Conservation (phyloP, 2,888 invertebrate genomes). For the Ormyrus thymus region DNA sequence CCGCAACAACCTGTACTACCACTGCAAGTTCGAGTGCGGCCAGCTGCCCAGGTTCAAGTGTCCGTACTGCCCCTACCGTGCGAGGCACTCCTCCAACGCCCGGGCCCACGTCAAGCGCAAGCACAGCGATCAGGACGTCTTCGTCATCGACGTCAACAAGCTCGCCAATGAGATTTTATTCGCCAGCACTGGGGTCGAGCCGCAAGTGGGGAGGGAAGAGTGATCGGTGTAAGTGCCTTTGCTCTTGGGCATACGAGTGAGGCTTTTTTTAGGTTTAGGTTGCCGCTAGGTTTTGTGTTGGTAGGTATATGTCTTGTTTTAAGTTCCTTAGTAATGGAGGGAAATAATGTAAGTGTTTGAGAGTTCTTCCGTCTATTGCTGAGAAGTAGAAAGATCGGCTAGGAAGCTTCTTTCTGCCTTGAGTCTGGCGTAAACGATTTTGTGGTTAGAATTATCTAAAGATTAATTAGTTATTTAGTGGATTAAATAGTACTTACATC, state of each 20-base stretch:
- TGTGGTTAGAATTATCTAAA: no score
- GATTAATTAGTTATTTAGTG: no score
- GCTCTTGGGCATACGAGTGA: background rate
- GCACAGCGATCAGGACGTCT: constrained; percentile 63
- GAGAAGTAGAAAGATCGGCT: no score
- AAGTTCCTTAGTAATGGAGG: no score
- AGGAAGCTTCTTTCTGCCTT: no score
- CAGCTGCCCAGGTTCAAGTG: constrained; percentile 72
- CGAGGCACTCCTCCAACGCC: constrained; percentile 67
- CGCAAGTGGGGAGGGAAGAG: constrained; percentile 3
- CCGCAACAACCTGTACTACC: constrained; percentile 68
- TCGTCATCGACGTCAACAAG: constrained; percentile 64
- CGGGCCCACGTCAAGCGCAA: constrained; percentile 66
- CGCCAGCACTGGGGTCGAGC: no score
- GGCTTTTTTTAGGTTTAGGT: background rate
- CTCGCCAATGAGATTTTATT: background rate
- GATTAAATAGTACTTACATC: no score
- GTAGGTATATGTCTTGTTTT: no score
- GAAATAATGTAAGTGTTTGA: no score
- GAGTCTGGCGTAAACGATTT: no score
- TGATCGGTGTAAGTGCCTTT: background rate
- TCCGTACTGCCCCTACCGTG: constrained; percentile 68
- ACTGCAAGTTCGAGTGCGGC: constrained; percentile 72
- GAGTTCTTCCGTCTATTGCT: no score
- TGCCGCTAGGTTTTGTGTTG: no score